Evolutionary conservation across 2,113 vertebrate genomes (phyloP), one percentile per base, ranked within the genome.

Genomic region (Catagonus wagneri): DNA sequence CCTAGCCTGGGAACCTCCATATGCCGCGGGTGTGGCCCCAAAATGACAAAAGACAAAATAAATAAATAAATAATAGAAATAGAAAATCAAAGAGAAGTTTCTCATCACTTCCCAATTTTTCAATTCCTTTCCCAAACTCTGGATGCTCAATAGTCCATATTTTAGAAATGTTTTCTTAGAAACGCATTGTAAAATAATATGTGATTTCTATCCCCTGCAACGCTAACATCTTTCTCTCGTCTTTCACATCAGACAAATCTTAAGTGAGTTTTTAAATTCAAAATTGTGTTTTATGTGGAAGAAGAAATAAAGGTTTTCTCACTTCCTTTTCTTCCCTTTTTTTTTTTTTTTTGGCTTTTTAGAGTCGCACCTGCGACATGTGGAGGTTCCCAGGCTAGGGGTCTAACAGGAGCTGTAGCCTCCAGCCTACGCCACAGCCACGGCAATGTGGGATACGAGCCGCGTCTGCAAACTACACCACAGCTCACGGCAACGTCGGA

Each of bases 261-360:
- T 52, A 94, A 81, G 66, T 2, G 34, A 63, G 11, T 92, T 93
- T 97, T 68, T 34, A 23, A 65, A 89, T 92, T 86, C 32, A 54
- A 29, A 85, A 25, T 92, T 23, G 34, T 39, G 69, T 74, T 81
- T 81, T 87, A 14, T 89, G 20, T 58, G 71, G 14, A 63, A 29
- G 63, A 84, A 71, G 12, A 97, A 92, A 68, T 60, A 84, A 54
- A 60, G 11, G 15, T 54, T 39, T 92, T 8, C 2, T 36, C 9
- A 58, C 32, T 63, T 68, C 16, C 78, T 72, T 66, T 76, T 54
- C 29, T 83, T 93, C 27, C 78, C 72, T 86, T 89, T 65, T 80
- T n/a, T n/a, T n/a, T n/a, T n/a, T n/a, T n/a, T n/a, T n/a, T n/a
- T n/a, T n/a, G n/a, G n/a, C n/a, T n/a, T n/a, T n/a, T n/a, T n/a